Evolutionary conservation across 2,113 vertebrate species (phyloP).

Genomic region (Oxyruncus cristatus): DNA sequence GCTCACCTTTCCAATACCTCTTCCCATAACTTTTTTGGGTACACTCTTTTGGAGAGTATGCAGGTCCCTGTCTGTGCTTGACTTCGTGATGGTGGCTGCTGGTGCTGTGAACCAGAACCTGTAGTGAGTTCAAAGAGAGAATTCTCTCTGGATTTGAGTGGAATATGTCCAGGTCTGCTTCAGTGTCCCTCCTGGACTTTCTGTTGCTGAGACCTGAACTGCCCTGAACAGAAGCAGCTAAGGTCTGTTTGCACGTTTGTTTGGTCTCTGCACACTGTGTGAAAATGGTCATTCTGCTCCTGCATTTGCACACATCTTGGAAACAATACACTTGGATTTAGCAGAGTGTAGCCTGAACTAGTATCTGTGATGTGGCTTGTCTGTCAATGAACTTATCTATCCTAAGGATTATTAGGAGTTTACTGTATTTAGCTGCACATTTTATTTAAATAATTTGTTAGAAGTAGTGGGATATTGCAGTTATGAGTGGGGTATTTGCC

Average conservation of each 20-base stretch:
- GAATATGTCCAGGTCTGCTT: background rate
- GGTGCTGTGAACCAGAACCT: background rate
- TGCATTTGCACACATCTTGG: background rate
- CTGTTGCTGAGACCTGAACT: background rate
- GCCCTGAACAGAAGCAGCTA: background rate
- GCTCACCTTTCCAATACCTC: background rate
- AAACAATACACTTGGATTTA: background rate
- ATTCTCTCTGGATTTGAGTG: background rate
- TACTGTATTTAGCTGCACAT: background rate
- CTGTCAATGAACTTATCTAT: accelerated
- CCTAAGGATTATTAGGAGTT: background rate
- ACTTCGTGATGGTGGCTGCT: background rate
- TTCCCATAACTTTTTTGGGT: background rate
- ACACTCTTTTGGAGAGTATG: background rate
- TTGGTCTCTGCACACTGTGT: background rate
- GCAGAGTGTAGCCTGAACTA: background rate
- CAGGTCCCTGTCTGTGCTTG: background rate
- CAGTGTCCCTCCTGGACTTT: background rate
- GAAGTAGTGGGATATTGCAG: background rate
- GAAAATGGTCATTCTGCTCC: background rate
- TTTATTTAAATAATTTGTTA: background rate
- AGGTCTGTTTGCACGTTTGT: accelerated
- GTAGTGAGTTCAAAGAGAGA: background rate
- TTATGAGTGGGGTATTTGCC: background rate
- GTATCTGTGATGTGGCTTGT: background rate